Evolutionary conservation across 2,797 vertebrate genomes (phyloP), one percentile per base, ranked within the genome.

Genomic region (Choloepus didactylus): DNA sequence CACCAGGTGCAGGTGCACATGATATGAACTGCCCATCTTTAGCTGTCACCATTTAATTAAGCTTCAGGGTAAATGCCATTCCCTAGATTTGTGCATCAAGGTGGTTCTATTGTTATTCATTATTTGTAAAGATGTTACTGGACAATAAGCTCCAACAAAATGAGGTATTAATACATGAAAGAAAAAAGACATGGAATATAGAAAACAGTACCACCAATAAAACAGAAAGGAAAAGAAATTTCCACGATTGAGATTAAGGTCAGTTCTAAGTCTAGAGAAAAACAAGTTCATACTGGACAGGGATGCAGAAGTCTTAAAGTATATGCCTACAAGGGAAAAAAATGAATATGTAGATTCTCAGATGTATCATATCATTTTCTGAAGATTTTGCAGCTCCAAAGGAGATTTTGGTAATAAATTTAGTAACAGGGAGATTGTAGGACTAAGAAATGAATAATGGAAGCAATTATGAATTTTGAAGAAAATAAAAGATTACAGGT

Each of bases 401-500:
- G 46, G 54, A 10, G 35, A 91, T 46, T 75, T 51, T 77, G 21
- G 23, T 25, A 75, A 90, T 92, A 35, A 87, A 76, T 85, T 95
- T 87, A 95, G 15, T 92, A 73, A 67, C 56, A 41, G 5, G 2
- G n/a, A 69, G 27, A 66, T 3, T 62, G 29, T 19, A 95, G 18
- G 54, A 67, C 38, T 91, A 92, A 73, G 46, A 72, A 83, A 76
- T 92, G 77, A 92, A 72, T 85, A 85, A 85, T 73, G 31, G 62
- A 82, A 87, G 27, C 27, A 92, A 77, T 87, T 81, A 87, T 19
- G 81, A 96, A 94, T 62, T 60, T 89, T 29, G 83, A 73, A 96
- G 51, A 83, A 82, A 95, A 54, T 64, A 51, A 94, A 93, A 64
- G 31, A 66, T 92, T 77, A 81, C 21, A 94, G 70, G 41, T 38